A percentile compares a stretch with the other conserved stretches of the same genome.
Evolutionary conservation across 2,888 invertebrate genomes (phyloP).

Genomic region (Pterobdella sp.): DNA sequence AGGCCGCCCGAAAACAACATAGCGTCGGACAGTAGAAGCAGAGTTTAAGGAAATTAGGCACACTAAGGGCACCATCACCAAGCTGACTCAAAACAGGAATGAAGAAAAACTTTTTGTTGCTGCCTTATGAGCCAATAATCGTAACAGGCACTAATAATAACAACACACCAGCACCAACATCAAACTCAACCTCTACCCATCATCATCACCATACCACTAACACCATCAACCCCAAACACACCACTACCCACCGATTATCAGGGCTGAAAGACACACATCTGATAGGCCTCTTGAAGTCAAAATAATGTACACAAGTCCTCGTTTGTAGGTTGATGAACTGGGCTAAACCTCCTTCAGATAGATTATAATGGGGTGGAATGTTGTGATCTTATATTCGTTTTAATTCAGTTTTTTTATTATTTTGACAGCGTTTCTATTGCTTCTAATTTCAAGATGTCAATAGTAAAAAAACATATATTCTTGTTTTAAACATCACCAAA

Average conservation of each 20-base stretch:
- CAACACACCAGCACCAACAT: not conserved
- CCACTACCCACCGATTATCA: constrained; percentile 65
- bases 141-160: too few relatives aligned
- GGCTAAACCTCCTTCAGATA: constrained; percentile 53
- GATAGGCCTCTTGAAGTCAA: constrained; percentile 71
- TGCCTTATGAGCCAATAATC: too few relatives aligned
- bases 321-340: constrained; percentile 69
- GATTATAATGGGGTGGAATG: too few relatives aligned
- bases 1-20: too few relatives aligned
- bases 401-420: not conserved
- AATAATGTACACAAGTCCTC: constrained; percentile 70
- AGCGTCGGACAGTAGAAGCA: too few relatives aligned
- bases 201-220: not conserved
- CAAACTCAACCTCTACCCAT: not conserved
- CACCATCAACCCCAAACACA: not conserved
- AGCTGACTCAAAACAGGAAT: too few relatives aligned
- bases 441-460: not conserved
- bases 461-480: not conserved
- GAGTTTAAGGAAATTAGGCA: too few relatives aligned
- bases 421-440: not conserved
- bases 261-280: constrained; percentile 80
- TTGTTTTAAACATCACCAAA: not conserved
- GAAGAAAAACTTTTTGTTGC: too few relatives aligned
- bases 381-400: not conserved
- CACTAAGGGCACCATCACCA: too few relatives aligned